Percentiles rank a stretch among this genome's conserved stretches.
These are phyloP conservation scores for Lepidochitona cinerea DNA, from an alignment of 2,888 invertebrate species.

Conservation along the genomic window DNA sequence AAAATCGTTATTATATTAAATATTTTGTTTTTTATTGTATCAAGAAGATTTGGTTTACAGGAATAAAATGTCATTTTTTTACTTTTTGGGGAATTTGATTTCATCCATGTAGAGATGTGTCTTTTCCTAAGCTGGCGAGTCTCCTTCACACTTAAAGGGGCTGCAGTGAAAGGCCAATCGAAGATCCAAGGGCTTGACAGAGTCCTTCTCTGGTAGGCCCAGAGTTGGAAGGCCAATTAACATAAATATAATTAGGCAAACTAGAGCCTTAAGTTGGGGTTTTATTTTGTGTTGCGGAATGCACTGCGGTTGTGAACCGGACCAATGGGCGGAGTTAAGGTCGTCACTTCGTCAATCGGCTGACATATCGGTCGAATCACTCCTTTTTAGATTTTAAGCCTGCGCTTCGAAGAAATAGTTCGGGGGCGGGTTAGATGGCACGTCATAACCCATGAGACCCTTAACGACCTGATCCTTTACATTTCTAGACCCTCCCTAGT, in stretches of 20 bases:
- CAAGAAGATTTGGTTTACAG: too few species aligned
- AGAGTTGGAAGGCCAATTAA: background rate
- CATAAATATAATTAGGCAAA: constrained; percentile 1
- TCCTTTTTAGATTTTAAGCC: background rate
- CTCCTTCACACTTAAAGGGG: too few species aligned
- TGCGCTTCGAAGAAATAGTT: background rate
- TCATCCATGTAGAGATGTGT: too few species aligned
- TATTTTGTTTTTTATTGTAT: too few species aligned
- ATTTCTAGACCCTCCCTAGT: background rate
- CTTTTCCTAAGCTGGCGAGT: too few species aligned
- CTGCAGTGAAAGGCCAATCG: background rate
- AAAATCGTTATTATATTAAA: too few species aligned
- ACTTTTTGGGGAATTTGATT: too few species aligned
- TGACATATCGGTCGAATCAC: background rate
- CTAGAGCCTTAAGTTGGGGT: background rate
- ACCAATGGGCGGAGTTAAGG: constrained; percentile 1
- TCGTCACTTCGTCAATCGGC: constrained; percentile 1
- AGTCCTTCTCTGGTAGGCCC: background rate
- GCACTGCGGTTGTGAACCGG: constrained; percentile 8
- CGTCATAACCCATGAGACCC: background rate
- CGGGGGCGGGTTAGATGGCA: constrained; percentile 2
- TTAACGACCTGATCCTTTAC: background rate
- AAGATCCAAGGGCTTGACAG: background rate
- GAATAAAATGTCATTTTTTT: too few species aligned
- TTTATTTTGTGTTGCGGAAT: constrained; percentile 7